A percentile compares a stretch with the other conserved stretches of the same genome.
These are phyloP conservation scores for Zelostemma sp. DNA, from an alignment of 1,140 invertebrate genomes.

Conservation along the genomic window DNA sequence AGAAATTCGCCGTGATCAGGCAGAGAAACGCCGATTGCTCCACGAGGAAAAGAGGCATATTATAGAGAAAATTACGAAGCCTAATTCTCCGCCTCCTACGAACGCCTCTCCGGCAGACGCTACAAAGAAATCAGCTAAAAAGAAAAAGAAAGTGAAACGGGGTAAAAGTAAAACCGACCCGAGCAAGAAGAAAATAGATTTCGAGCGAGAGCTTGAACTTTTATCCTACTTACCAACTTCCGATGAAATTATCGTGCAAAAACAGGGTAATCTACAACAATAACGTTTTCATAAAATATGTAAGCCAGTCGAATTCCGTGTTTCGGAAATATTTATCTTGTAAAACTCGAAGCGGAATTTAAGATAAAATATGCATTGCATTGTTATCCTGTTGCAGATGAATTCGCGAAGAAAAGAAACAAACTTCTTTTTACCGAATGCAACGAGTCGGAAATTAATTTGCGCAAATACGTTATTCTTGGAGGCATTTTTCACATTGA, in stretches of 20 bases:
- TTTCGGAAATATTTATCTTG: too few relatives aligned
- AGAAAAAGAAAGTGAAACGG: constrained; percentile 34
- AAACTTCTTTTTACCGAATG: constrained; percentile 56
- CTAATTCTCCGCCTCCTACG: constrained; percentile 13
- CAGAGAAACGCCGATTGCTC: constrained; percentile 47
- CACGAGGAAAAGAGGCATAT: constrained; percentile 54
- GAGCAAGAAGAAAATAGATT: constrained; percentile 33
- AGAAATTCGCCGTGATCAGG: constrained; percentile 51
- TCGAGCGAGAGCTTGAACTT: constrained; percentile 41
- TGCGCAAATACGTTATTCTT: constrained; percentile 76
- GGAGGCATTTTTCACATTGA: constrained; percentile 77
- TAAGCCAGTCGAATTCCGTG: too few relatives aligned
- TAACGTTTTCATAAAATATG: too few relatives aligned
- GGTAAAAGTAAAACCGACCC: constrained; percentile 22
- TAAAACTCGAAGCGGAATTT: constrained; percentile 6
- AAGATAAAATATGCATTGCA: not conserved
- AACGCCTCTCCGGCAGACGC: constrained; percentile 19
- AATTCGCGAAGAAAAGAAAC: constrained; percentile 56
- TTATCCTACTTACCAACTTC: constrained; percentile 55
- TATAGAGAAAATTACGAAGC: constrained; percentile 51
- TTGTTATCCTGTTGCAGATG: constrained; percentile 45
- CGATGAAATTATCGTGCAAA: constrained; percentile 49
- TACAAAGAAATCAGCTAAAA: constrained; percentile 18
- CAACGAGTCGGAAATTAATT: constrained; percentile 74
- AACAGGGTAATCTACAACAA: constrained; percentile 56